A percentile compares a stretch with the other conserved stretches of the same genome.
phyloP scores from a whole-genome alignment of 2,797 vertebrate genomes.

The Megaceryle alcyon region DNA sequence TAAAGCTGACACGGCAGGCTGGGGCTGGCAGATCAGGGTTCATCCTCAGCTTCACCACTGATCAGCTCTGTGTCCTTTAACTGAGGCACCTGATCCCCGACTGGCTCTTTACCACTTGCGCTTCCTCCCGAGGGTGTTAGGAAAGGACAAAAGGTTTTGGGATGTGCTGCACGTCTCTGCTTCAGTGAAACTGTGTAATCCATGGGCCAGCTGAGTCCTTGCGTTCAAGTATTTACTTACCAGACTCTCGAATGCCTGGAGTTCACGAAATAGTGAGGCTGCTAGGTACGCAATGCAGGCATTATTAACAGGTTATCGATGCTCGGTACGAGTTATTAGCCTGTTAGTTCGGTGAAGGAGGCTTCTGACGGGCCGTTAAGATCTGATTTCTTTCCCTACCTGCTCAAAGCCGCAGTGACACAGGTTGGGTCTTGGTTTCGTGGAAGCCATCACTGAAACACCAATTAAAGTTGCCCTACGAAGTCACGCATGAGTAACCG shows the following conservation, averaged over 20 bases:
- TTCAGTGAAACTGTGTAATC: background rate
- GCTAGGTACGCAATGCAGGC: rapidly evolving
- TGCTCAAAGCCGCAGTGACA: background rate
- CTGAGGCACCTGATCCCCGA: rapidly evolving
- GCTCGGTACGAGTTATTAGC: background rate
- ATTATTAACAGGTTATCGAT: background rate
- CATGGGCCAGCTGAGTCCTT: background rate
- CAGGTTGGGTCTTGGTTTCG: background rate
- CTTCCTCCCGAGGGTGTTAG: background rate
- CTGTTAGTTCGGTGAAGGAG: background rate
- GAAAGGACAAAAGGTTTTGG: background rate
- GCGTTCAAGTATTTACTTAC: background rate
- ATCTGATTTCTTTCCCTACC: background rate
- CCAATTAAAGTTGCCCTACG: background rate
- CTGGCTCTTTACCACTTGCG: background rate
- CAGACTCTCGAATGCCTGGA: background rate
- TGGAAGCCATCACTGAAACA: background rate
- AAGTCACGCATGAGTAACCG: rapidly evolving
- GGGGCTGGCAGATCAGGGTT: background rate
- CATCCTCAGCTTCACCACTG: background rate
- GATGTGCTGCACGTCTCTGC: background rate
- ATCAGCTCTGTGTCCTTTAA: background rate
- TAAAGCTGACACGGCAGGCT: background rate
- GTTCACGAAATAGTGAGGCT: background rate
- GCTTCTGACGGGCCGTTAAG: background rate